phyloP scores from a whole-genome alignment of 1,140 invertebrate species.

The Cyphomyrmex costatus region DNA sequence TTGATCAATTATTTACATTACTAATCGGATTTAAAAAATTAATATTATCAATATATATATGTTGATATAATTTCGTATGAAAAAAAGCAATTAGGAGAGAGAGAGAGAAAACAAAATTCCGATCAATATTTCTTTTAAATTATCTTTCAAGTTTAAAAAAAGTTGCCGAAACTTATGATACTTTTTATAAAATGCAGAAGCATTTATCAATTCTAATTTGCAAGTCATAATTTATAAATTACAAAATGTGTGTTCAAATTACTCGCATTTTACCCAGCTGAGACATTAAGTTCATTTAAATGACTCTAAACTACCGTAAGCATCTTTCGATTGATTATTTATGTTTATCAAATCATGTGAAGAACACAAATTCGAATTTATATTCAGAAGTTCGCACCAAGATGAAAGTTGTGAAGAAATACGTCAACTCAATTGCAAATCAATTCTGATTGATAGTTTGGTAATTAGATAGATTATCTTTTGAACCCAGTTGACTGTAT shows the following conservation, averaged over 20 bases:
- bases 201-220: background rate
- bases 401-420: background rate
- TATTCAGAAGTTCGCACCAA: background rate
- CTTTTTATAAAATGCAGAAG: constrained; percentile 1
- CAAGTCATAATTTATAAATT: constrained; percentile 24
- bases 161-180: background rate
- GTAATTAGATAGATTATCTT: background rate
- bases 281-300: constrained; percentile 2
- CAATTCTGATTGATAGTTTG: background rate
- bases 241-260: background rate
- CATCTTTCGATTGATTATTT: constrained; percentile 1
- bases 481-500: background rate
- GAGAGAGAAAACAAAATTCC: background rate
- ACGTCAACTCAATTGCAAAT: background rate
- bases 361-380: background rate
- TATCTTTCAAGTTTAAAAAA: background rate
- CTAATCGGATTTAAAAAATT: background rate
- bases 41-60: background rate
- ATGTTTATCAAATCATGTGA: background rate
- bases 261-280: background rate
- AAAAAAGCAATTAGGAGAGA: too few relatives aligned
- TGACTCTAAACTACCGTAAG: background rate
- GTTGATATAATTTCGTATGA: background rate
- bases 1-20: background rate
- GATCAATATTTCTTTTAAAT: background rate